Base-by-base conservation (phyloP, 1,140 invertebrate species). In the Cotesia vestalis region DNA sequence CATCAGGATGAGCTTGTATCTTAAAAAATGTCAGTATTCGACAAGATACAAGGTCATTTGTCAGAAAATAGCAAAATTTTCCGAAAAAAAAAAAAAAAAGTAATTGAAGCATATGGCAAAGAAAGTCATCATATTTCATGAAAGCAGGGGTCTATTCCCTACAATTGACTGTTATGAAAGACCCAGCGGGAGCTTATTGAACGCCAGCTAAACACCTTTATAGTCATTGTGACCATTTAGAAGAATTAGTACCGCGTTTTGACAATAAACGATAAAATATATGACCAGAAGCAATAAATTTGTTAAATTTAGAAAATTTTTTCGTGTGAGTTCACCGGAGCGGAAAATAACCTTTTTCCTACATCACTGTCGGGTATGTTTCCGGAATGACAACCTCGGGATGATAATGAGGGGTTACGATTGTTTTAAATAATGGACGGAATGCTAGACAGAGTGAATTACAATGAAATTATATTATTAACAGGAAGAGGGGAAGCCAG, bases 401-500 rank as follows among this genome's bases (percentile, higher is more conserved):
- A 55, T 20, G 62, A 70, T 61, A 51, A 14, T 61, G 8, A 66
- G 17, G 59, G 46, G 55, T 55, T 4, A 66, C 34, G 11, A 52
- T 66, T 71, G 40, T 66, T 20, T 62, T 57, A 4, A 17, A 71
- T 12, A 40, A 34, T 64, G 5, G 36, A 52, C 38, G 71, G 20
- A 72, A n/a, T 67, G 52, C 12, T 51, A 52, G 12, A 51, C 11
- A 14, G 20, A 36, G 36, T n/a, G 46, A 40, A 4, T 1, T 2
- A 40, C 36, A 36, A 63, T 53, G 14, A 53, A 38, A 11, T 40
- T 14, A 9, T 61, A 12, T 60, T 53, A 51, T n/a, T 59, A 52
- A 53, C 69, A 89, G 81, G 88, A 89, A 11, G 88, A 88, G 4
- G 81, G 82, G 46, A 75, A 61, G 8, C 80, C 79, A 4, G 82